phyloP scores from a whole-genome alignment of 2,113 vertebrate genomes.

The Nyctereutes procyonoides region DNA sequence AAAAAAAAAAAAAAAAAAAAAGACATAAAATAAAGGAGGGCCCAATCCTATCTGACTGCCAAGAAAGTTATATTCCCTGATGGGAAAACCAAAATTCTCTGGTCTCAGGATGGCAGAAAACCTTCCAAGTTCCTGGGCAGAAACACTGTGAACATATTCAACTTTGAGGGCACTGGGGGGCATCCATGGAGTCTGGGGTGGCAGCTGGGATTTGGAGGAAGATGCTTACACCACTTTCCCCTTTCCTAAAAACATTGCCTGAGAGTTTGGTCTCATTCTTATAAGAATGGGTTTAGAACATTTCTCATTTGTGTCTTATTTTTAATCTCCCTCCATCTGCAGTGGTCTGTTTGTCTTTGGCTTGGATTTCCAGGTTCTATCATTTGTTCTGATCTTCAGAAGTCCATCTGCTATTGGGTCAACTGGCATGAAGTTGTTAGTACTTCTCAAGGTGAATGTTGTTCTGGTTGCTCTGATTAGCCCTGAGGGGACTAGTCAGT shows the following conservation, averaged over 20 bases:
- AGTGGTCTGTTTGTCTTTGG: not conserved
- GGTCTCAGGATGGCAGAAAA: not conserved
- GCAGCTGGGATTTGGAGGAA: not conserved
- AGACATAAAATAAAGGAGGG: not conserved
- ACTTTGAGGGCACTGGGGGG: not conserved
- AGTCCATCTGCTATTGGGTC: not conserved
- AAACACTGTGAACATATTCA: not conserved
- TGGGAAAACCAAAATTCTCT: conserved; percentile 18
- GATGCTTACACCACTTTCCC: not conserved
- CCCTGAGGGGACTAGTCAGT: not conserved
- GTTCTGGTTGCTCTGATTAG: not conserved
- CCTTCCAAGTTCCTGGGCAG: not conserved
- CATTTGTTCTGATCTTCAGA: not conserved
- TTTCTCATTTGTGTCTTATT: not conserved
- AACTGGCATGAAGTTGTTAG: not conserved
- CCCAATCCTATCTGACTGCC: not conserved
- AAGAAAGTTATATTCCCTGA: conserved; percentile 37
- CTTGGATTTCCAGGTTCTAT: not conserved
- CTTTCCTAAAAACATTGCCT: not conserved
- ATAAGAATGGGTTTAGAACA: not conserved
- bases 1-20: not conserved
- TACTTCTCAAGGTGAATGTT: not conserved
- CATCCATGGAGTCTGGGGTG: not conserved
- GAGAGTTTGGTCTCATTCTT: not conserved
- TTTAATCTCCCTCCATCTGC: not conserved